phyloP scores from a whole-genome alignment of 2,888 invertebrate species.

The Thereva nobilitata region DNA sequence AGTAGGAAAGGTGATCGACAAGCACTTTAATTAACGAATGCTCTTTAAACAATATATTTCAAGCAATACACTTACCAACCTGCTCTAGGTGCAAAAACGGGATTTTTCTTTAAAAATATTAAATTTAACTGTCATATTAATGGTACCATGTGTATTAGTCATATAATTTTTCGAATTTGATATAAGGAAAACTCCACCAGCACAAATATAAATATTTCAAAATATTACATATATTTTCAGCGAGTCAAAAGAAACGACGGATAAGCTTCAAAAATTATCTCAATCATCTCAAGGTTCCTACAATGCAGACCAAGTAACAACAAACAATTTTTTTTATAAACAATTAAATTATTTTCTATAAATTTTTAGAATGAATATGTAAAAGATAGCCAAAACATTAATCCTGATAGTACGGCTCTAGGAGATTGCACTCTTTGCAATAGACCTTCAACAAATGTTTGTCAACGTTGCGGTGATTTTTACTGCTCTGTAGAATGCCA shows the following conservation, averaged over 20 bases:
- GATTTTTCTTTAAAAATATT: too few species aligned
- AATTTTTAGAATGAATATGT: conserved; percentile 16
- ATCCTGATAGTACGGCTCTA: background rate
- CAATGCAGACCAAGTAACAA: conserved; percentile 29
- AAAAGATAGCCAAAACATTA: background rate
- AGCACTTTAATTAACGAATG: too few species aligned
- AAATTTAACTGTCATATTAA: too few species aligned
- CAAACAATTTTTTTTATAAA: background rate
- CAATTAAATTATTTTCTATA: background rate
- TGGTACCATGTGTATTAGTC: too few species aligned
- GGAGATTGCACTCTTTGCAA: conserved; percentile 40
- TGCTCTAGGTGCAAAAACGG: too few species aligned
- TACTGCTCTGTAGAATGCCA: conserved; percentile 52
- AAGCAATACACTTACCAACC: too few species aligned
- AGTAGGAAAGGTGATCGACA: too few species aligned
- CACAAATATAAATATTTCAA: background rate
- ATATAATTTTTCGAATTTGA: too few species aligned
- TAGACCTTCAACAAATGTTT: conserved; percentile 44
- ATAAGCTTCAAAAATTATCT: conserved; percentile 20
- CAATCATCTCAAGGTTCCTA: conserved; percentile 31
- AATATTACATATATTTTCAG: conserved; percentile 14
- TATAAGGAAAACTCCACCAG: too few species aligned
- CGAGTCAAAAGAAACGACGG: conserved; percentile 32
- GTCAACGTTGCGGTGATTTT: conserved; percentile 46
- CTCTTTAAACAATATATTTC: too few species aligned